These are phyloP conservation scores for Triplophysa dalaica DNA, from an alignment of 2,113 vertebrate species.

Conservation along the genomic window DNA sequence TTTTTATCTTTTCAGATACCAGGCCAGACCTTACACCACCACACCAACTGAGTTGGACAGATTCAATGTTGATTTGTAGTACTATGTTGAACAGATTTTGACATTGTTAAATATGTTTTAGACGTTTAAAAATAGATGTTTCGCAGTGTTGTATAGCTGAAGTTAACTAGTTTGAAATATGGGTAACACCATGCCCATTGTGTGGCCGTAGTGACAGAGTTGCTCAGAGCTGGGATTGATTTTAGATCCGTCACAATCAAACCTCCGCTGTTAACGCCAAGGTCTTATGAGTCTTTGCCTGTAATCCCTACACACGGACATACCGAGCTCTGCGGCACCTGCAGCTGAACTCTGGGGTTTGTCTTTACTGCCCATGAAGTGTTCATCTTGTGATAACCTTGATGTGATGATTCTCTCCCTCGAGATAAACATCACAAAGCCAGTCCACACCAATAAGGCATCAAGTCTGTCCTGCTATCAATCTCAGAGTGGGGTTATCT, in stretches of 20 bases:
- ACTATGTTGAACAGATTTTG: too few species aligned
- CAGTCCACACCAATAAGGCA: conserved; percentile 50
- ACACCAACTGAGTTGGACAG: too few species aligned
- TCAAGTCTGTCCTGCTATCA: conserved; percentile 48
- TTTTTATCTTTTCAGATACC: too few species aligned
- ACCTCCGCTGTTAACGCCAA: background rate
- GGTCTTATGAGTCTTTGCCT: background rate
- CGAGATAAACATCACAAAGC: conserved; percentile 54
- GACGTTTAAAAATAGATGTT: too few species aligned
- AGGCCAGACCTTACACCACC: too few species aligned
- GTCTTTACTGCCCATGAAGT: conserved; percentile 54
- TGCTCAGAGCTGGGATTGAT: background rate
- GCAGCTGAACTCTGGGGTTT: conserved; percentile 39
- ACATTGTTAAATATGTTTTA: too few species aligned
- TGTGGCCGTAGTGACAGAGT: background rate
- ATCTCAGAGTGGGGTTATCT: conserved; percentile 49
- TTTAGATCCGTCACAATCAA: conserved; percentile 8
- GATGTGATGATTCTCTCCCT: conserved; percentile 55
- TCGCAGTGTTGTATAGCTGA: background rate
- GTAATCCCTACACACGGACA: background rate
- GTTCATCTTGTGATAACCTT: conserved; percentile 53
- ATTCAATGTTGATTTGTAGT: too few species aligned
- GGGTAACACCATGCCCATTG: background rate
- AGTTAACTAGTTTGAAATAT: background rate
- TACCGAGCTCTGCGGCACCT: background rate